phyloP scores from a whole-genome alignment of 2,888 invertebrate species.

The Sinhomidia bicolor region DNA sequence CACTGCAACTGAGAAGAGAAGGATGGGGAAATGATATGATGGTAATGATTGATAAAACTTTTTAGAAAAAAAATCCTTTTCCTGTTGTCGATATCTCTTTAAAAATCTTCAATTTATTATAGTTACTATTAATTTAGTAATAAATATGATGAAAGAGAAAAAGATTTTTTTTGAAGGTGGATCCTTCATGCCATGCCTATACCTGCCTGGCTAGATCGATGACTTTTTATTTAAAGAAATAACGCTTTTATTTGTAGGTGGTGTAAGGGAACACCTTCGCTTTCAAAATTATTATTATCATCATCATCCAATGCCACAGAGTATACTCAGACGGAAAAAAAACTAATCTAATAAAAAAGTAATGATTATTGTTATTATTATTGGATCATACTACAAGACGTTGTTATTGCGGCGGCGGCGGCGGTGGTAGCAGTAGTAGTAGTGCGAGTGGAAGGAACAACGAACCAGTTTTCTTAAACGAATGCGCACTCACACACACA shows the following conservation, averaged over 20 bases:
- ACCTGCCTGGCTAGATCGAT: neutral
- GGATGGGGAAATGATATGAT: neutral
- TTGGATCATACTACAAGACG: neutral
- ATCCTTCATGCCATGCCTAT: too few species aligned
- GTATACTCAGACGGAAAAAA: neutral
- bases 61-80: slow-evolving; percentile 28
- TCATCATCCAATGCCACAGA: neutral
- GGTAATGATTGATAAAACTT: neutral
- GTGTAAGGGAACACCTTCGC: slow-evolving; percentile 62
- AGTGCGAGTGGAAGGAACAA: neutral
- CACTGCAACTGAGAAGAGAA: neutral
- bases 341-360: slow-evolving; percentile 46
- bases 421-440: neutral
- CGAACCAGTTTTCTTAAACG: slow-evolving; percentile 49
- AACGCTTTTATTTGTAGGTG: slow-evolving; percentile 46
- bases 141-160: slow-evolving; percentile 26
- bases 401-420: slow-evolving; percentile 9
- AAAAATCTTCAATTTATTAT: slow-evolving; percentile 47
- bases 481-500: neutral
- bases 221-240: neutral
- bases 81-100: slow-evolving; percentile 33
- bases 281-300: slow-evolving; percentile 59
- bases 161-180: slow-evolving; percentile 18
- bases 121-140: slow-evolving; percentile 54
- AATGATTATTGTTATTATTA: slow-evolving; percentile 47